A percentile compares a stretch with the other conserved stretches of the same genome.
phyloP scores from a whole-genome alignment of 2,113 vertebrate species.

The Entelurus aequoreus region DNA sequence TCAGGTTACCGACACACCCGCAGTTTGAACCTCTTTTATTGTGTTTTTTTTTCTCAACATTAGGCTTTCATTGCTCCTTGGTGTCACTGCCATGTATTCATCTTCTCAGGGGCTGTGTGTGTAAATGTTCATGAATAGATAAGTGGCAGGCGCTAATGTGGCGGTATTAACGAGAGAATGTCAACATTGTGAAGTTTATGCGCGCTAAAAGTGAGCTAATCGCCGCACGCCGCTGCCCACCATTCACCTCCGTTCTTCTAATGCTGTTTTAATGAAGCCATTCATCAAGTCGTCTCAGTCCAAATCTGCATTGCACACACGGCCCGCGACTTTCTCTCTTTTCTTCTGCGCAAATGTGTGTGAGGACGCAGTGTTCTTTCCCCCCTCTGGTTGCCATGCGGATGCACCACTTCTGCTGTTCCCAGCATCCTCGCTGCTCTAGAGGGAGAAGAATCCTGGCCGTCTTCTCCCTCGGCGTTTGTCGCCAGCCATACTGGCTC shows the following conservation, averaged over 20 bases:
- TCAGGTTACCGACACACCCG: constrained; percentile 46
- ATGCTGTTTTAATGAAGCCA: constrained; percentile 78
- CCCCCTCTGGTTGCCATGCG: constrained; percentile 42
- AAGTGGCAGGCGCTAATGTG: neutral
- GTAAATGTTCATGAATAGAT: neutral
- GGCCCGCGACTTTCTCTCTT: constrained; percentile 16
- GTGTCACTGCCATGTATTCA: constrained; percentile 35
- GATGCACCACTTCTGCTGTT: constrained; percentile 55
- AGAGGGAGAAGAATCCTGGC: constrained; percentile 14
- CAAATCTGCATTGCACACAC: constrained; percentile 43
- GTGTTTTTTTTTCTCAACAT: constrained; percentile 7
- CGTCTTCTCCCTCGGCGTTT: constrained; percentile 16
- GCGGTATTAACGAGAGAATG: constrained; percentile 27
- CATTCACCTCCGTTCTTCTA: constrained; percentile 61
- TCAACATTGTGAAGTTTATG: constrained; percentile 20
- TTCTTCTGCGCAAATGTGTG: constrained; percentile 20
- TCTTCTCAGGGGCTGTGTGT: constrained; percentile 17
- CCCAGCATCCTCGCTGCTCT: constrained; percentile 40
- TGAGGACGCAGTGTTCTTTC: constrained; percentile 50
- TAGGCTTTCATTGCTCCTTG: constrained; percentile 12
- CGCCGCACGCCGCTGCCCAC: constrained; percentile 24
- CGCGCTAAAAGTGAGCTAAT: constrained; percentile 29
- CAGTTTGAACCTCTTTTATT: neutral
- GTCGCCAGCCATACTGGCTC: constrained; percentile 18
- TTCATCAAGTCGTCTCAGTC: constrained; percentile 65